These are phyloP conservation scores for Zaprionus nigranus DNA, from an alignment of 1,140 invertebrate species.

Conservation along the genomic window DNA sequence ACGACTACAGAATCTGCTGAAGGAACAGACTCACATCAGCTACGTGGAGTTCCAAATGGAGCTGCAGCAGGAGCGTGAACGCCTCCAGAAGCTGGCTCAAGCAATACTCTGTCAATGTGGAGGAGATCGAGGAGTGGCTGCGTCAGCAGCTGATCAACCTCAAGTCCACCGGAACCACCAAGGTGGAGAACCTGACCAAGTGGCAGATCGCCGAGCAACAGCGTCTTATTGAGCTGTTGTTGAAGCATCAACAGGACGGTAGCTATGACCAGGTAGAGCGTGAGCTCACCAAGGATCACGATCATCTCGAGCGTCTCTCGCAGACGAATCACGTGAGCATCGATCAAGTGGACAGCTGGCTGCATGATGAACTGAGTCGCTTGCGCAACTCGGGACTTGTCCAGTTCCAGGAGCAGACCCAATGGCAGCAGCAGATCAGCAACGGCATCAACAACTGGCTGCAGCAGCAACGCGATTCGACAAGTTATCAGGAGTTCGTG, in stretches of 20 bases:
- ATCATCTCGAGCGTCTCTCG: conserved; percentile 60
- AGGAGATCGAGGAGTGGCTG: conserved; percentile 74
- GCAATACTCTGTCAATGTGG: conserved; percentile 78
- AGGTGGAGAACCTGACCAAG: conserved; percentile 71
- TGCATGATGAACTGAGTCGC: conserved; percentile 67
- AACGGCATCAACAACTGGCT: conserved; percentile 68
- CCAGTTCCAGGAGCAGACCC: conserved; percentile 68
- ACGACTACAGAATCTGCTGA: conserved; percentile 67
- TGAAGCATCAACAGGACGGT: conserved; percentile 72
- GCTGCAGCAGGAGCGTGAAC: conserved; percentile 68
- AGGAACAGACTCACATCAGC: conserved; percentile 71
- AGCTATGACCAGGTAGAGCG: conserved; percentile 70
- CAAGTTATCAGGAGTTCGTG: conserved; percentile 71
- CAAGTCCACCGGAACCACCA: conserved; percentile 68
- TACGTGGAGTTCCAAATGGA: conserved; percentile 77
- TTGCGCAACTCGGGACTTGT: conserved; percentile 72
- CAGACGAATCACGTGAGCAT: conserved; percentile 74
- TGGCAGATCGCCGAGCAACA: conserved; percentile 79
- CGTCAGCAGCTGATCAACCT: conserved; percentile 75
- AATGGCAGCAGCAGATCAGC: conserved; percentile 75
- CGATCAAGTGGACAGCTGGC: conserved; percentile 77
- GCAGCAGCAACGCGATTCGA: conserved; percentile 64
- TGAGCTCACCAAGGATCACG: conserved; percentile 64
- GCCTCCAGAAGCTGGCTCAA: conserved; percentile 65
- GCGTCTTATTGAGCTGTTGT: conserved; percentile 67